These are phyloP conservation scores for Chroicocephalus ridibundus DNA, from an alignment of 2,113 vertebrate genomes.

Conservation along the genomic window DNA sequence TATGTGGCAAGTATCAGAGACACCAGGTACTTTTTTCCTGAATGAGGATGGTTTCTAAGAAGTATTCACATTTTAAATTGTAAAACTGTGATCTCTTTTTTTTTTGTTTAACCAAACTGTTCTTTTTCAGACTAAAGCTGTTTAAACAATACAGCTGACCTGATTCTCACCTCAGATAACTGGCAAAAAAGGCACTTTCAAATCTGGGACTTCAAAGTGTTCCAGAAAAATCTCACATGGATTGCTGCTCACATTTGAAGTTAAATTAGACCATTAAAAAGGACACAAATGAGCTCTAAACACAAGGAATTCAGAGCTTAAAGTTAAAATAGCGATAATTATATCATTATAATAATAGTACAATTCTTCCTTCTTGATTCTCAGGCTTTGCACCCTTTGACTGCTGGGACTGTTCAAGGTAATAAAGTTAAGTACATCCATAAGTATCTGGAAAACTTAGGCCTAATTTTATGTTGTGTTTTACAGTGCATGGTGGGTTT, in stretches of 20 bases:
- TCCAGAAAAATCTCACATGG: constrained; percentile 18
- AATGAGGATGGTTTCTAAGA: constrained; percentile 18
- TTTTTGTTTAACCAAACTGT: not conserved
- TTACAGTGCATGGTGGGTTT: not conserved
- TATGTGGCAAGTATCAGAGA: not conserved
- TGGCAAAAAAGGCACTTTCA: constrained; percentile 27
- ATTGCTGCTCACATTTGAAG: not conserved
- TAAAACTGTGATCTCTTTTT: not conserved
- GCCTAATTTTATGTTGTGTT: not conserved
- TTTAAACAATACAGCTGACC: constrained; percentile 50
- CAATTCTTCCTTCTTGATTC: not conserved
- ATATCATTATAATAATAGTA: not conserved
- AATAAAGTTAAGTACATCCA: not conserved
- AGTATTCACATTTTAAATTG: not conserved
- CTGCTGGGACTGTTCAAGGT: not conserved
- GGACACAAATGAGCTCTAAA: not conserved
- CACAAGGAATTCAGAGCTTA: not conserved
- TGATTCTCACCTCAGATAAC: constrained; percentile 53
- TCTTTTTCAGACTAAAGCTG: constrained; percentile 37
- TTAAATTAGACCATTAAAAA: constrained; percentile 20
- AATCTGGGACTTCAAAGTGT: constrained; percentile 20
- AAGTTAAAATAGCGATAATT: not conserved
- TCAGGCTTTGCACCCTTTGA: not conserved
- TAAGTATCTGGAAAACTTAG: not conserved
- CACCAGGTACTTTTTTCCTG: not conserved